Evolutionary conservation across 2,797 vertebrate species (phyloP).

Genomic region (Luscinia megarhynchos): DNA sequence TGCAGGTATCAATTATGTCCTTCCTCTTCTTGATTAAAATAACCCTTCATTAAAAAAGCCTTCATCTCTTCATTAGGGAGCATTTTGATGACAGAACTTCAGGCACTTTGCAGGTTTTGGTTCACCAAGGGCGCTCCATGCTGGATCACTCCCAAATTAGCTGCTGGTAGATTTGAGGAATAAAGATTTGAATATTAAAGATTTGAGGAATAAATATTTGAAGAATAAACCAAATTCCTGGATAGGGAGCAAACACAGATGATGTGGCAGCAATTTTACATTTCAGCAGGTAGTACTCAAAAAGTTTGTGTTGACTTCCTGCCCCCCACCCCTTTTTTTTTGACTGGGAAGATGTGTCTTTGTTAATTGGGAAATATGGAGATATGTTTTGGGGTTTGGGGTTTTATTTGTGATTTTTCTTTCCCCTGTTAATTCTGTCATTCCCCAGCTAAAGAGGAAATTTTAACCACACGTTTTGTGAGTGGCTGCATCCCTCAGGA

Average conservation of each 20-base stretch:
- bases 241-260: background rate
- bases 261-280: background rate
- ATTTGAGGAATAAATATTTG: background rate
- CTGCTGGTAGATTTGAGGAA: background rate
- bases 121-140: background rate
- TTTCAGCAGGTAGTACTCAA: background rate
- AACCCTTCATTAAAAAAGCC: background rate
- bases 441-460: background rate
- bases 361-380: background rate
- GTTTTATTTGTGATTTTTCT: background rate
- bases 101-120: background rate
- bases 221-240: background rate
- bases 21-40: conserved; percentile 25
- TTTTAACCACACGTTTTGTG: accelerated
- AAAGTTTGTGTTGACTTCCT: background rate
- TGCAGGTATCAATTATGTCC: background rate
- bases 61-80: background rate
- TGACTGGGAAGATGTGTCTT: background rate
- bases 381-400: background rate
- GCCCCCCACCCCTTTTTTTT: accelerated
- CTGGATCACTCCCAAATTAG: background rate
- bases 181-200: background rate
- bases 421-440: background rate
- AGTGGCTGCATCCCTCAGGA: background rate
- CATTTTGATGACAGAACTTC: background rate